These are phyloP conservation scores for Papilio polytes DNA, from an alignment of 1,140 invertebrate species.

Conservation along the genomic window DNA sequence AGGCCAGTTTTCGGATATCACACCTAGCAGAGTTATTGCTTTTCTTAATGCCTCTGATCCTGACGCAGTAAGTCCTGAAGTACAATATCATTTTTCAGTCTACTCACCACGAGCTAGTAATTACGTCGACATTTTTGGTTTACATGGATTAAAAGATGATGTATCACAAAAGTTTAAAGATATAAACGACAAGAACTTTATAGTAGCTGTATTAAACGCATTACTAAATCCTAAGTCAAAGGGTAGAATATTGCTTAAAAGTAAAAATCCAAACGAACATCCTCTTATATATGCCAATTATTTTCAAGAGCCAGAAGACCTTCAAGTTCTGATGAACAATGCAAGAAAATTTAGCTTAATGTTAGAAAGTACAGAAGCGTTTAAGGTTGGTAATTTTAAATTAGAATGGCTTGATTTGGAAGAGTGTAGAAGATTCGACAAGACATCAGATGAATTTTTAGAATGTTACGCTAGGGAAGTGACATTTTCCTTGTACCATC, in stretches of 20 bases:
- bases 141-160: conserved; percentile 59
- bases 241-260: conserved; percentile 89
- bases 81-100: conserved; percentile 26
- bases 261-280: conserved; percentile 92
- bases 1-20: not conserved
- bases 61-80: conserved; percentile 1
- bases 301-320: conserved; percentile 89
- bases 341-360: conserved; percentile 60
- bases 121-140: conserved; percentile 10
- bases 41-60: conserved; percentile 20
- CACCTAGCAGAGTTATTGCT: conserved; percentile 8
- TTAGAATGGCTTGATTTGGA: conserved; percentile 68
- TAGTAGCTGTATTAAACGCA: conserved; percentile 92
- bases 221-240: conserved; percentile 87
- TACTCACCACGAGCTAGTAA: not conserved
- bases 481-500: conserved; percentile 61
- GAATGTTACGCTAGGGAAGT: conserved; percentile 72
- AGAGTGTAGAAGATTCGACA: conserved; percentile 83
- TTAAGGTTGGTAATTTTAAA: conserved; percentile 80
- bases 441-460: conserved; percentile 86
- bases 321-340: conserved; percentile 89
- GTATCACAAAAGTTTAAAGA: conserved; percentile 56
- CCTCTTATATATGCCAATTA: conserved; percentile 96
- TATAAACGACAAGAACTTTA: conserved; percentile 88
- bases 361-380: conserved; percentile 82